Base-by-base conservation (phyloP, 2,797 vertebrate genomes). In the Amniataba percoides region DNA sequence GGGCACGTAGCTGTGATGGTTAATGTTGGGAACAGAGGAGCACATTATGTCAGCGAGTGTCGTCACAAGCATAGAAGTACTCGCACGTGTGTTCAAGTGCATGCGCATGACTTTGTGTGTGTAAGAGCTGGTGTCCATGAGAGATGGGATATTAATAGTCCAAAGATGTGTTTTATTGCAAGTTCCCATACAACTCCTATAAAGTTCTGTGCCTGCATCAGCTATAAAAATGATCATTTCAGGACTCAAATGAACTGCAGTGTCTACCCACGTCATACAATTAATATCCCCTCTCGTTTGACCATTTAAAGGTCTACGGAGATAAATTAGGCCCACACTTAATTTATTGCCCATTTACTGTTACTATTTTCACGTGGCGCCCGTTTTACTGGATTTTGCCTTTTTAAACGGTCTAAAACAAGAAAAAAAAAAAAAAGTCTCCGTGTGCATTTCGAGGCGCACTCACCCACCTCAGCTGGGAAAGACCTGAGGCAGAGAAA, bases 401-500 rank as follows among this genome's bases (percentile, higher is more conserved):
- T 52, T 70, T 77, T 77, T 81, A 21, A 82, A 81, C 3, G 7
- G 25, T 66, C 63, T 78, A 27, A 80, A 82, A 84, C 27, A 21
- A 78, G 31, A 68, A 64, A 23, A 45, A 78, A 53, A 78, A 53
- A 36, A 48, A 85, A 79, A 36, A 2, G 65, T 77, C 65, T 83
- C 62, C 70, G 71, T 71, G 76, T 87, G 76, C 45, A 34, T 86
- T 89, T 77, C 57, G 61, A 90, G 85, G 75, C 79, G 13, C 67
- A 64, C 85, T 90, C 88, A 88, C 85, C 87, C 89, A 92, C 86
- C 88, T 92, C 89, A 43, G 80, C 90, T 76, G 81, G 79, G 84
- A 90, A 87, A 88, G 90, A 91, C 93, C 92, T 51, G 80, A 93
- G 93, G 93, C 90, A 39, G 78, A 89, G 84, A 85, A 90, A 89